These are phyloP conservation scores for Pachypanchax playfairii DNA, from an alignment of 2,113 vertebrate genomes.

Conservation along the genomic window DNA sequence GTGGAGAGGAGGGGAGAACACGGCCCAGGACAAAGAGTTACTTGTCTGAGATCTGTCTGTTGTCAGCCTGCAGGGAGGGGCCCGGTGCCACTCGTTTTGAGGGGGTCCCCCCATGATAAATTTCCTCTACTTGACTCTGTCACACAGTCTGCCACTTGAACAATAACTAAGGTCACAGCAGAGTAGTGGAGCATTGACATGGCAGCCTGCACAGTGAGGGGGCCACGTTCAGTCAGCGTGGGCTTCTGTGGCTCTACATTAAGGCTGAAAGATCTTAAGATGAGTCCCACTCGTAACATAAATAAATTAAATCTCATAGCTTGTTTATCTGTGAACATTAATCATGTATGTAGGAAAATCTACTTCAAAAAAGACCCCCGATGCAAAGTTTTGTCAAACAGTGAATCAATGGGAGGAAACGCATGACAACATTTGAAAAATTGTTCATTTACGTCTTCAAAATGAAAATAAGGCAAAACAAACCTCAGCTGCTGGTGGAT, in stretches of 20 bases:
- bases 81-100: conserved; percentile 70
- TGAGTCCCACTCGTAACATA: conserved; percentile 48
- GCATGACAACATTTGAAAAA: conserved; percentile 54
- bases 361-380: neutral
- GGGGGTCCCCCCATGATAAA: conserved; percentile 75
- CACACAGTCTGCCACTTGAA: conserved; percentile 74
- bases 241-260: conserved; percentile 33
- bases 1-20: conserved; percentile 67
- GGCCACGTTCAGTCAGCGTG: conserved; percentile 62
- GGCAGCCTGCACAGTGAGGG: conserved; percentile 11
- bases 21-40: conserved; percentile 73
- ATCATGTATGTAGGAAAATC: conserved; percentile 34
- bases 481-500: neutral
- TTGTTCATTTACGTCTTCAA: conserved; percentile 43
- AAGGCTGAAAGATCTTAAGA: conserved; percentile 37
- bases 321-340: conserved; percentile 66
- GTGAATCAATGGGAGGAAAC: conserved; percentile 48
- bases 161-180: conserved; percentile 74
- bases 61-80: conserved; percentile 41
- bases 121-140: conserved; percentile 81
- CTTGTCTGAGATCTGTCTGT: conserved; percentile 71
- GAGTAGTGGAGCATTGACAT: conserved; percentile 60
- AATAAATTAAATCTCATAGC: conserved; percentile 46
- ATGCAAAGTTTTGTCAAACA: conserved; percentile 48
- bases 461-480: conserved; percentile 54